These are phyloP conservation scores for Sceloporus undulatus DNA, from an alignment of 2,113 vertebrate species.

Conservation along the genomic window DNA sequence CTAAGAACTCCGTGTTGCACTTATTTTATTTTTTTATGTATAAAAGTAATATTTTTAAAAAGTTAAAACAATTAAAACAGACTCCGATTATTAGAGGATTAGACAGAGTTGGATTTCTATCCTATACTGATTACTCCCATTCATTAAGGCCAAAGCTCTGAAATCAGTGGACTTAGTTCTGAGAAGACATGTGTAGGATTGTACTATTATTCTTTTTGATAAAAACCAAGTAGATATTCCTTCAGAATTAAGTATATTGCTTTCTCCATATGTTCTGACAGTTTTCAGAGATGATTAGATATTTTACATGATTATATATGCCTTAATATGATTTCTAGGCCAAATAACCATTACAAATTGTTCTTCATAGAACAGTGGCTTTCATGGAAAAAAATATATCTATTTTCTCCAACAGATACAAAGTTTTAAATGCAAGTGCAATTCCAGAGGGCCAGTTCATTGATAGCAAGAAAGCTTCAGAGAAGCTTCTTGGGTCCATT, in stretches of 20 bases:
- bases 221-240: not conserved
- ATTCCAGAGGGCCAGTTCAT: slow-evolving; percentile 85
- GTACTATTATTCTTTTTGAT: not conserved
- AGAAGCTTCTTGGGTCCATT: slow-evolving; percentile 89
- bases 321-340: not conserved
- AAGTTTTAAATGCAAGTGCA: slow-evolving; percentile 81
- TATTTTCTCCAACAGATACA: slow-evolving; percentile 73
- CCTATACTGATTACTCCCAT: not conserved
- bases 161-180: not conserved
- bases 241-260: not conserved
- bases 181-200: not conserved
- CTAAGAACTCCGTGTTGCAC: not conserved
- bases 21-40: not conserved
- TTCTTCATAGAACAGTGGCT: not conserved
- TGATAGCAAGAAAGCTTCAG: slow-evolving; percentile 89
- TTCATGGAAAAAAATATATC: slow-evolving; percentile 7
- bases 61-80: not conserved
- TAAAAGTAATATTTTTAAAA: not conserved
- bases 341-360: not conserved
- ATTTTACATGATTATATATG: not conserved
- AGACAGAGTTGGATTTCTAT: too few relatives aligned
- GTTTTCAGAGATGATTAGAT: slow-evolving; percentile 8
- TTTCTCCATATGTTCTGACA: not conserved
- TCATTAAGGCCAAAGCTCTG: not conserved
- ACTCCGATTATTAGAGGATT: not conserved